These are phyloP conservation scores for Procavia capensis DNA, from an alignment of 2,113 vertebrate genomes.

Conservation along the genomic window DNA sequence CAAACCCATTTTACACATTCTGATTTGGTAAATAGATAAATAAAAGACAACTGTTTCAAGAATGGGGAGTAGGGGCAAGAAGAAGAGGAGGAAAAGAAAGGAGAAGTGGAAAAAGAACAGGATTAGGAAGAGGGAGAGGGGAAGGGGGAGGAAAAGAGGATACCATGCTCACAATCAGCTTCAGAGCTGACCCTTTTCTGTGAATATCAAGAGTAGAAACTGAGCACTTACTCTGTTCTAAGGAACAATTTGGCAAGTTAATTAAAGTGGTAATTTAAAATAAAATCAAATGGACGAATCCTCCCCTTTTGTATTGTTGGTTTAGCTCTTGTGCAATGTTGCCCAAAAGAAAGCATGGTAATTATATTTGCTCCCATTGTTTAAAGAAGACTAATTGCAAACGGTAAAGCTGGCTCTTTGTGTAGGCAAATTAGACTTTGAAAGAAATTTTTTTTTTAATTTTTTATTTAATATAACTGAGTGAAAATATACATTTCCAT, in stretches of 20 bases:
- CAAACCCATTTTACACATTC: background rate
- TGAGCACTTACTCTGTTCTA: background rate
- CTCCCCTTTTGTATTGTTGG: conserved; percentile 23
- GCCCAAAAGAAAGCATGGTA: conserved; percentile 32
- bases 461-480: no score
- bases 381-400: conserved; percentile 61
- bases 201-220: conserved; percentile 10
- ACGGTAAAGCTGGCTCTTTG: conserved; percentile 34
- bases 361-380: conserved; percentile 61
- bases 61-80: background rate
- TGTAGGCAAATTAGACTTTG: conserved; percentile 28
- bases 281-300: conserved; percentile 35
- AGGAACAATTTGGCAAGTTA: conserved; percentile 26
- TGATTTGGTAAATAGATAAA: background rate
- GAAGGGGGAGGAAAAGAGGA: background rate
- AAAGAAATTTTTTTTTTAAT: no score
- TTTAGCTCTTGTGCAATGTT: conserved; percentile 38
- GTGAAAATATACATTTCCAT: no score
- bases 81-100: background rate
- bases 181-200: background rate
- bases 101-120: no score
- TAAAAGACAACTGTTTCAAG: background rate
- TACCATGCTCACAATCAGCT: fast-evolving
- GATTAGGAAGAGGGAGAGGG: background rate
- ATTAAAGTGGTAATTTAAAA: conserved; percentile 46